These are phyloP conservation scores for Bradypus variegatus DNA, from an alignment of 2,797 vertebrate genomes.

Conservation along the genomic window DNA sequence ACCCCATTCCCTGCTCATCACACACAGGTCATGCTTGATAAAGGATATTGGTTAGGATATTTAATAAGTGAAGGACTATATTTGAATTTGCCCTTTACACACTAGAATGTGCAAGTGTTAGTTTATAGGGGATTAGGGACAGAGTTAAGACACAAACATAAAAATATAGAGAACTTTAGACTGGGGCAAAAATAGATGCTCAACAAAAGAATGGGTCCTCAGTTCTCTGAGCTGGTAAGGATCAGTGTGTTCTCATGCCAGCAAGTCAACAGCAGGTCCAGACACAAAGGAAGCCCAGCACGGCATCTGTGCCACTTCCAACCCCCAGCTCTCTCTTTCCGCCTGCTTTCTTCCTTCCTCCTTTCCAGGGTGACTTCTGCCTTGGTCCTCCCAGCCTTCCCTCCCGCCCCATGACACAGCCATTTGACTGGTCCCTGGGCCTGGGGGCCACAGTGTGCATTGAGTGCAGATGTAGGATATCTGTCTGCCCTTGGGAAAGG, in stretches of 20 bases:
- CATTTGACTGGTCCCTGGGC: neutral
- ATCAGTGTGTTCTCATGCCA: neutral
- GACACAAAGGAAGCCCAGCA: neutral
- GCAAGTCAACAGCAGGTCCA: neutral
- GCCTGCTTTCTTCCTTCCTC: neutral
- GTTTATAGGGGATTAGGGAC: neutral
- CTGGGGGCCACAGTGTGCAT: neutral
- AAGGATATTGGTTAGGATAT: neutral
- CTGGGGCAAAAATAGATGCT: neutral
- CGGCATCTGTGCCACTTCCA: neutral
- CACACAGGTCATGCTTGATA: neutral
- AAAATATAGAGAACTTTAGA: conserved; percentile 9
- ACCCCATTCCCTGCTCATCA: neutral
- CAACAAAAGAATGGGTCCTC: conserved; percentile 13
- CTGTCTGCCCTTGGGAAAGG: neutral
- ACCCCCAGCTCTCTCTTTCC: neutral
- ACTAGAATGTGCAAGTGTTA: neutral
- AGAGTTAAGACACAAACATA: conserved; percentile 7
- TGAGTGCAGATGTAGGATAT: neutral
- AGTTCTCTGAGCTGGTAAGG: neutral
- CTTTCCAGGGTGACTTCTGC: neutral
- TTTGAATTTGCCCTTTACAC: neutral
- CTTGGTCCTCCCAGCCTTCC: neutral
- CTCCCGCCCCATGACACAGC: neutral
- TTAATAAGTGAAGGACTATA: neutral